Percentiles rank a stretch among this genome's conserved stretches.
Evolutionary conservation across 2,113 vertebrate genomes (phyloP).

Genomic region (Notarius quadriscutis): DNA sequence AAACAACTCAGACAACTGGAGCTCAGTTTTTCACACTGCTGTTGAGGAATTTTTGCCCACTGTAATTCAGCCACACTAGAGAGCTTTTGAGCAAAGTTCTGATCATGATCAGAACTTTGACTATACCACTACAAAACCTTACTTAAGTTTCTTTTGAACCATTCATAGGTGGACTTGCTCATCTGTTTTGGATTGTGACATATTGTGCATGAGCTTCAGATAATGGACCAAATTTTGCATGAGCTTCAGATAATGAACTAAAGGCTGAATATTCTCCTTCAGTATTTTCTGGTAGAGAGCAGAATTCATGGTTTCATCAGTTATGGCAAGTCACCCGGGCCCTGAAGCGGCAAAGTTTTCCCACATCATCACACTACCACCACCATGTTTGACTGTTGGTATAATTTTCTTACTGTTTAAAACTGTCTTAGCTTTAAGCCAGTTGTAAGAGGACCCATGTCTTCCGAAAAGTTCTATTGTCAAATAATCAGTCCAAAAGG

Average conservation of each 20-base stretch:
- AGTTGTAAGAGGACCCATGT: neutral
- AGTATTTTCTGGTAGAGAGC: neutral
- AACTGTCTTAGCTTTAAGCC: neutral
- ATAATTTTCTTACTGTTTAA: neutral
- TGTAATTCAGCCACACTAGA: neutral
- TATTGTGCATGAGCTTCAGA: neutral
- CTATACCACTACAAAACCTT: neutral
- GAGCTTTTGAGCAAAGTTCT: no score
- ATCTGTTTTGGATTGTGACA: neutral
- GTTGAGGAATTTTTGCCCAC: neutral
- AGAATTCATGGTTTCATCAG: neutral
- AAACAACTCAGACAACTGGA: neutral
- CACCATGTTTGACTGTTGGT: neutral
- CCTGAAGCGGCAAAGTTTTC: neutral
- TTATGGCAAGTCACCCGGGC: neutral
- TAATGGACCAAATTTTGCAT: neutral
- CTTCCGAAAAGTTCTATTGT: neutral
- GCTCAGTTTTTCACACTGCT: neutral
- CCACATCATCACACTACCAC: neutral
- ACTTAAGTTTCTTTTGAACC: neutral
- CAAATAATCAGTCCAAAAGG: neutral
- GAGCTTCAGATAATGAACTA: neutral
- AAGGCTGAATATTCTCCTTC: neutral
- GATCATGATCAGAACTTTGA: neutral
- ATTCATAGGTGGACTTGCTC: neutral